Evolutionary conservation across 1,140 invertebrate species (phyloP).

Genomic region (Schlechtendalia chinensis): DNA sequence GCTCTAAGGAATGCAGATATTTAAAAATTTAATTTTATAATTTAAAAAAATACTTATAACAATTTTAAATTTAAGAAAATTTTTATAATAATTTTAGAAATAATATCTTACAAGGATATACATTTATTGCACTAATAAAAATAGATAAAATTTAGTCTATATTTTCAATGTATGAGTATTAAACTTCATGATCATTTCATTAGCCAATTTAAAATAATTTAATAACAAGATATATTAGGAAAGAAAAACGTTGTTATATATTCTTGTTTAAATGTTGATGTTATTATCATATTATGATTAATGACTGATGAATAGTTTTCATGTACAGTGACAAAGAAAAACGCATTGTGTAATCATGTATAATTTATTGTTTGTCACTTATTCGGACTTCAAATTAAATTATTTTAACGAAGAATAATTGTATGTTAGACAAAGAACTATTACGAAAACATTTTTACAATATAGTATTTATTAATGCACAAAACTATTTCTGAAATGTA

Average conservation of each 20-base stretch:
- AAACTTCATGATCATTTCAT: neutral
- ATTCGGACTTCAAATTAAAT: neutral
- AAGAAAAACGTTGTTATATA: neutral
- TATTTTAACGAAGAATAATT: conserved; percentile 14
- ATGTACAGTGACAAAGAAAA: neutral
- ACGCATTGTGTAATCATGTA: neutral
- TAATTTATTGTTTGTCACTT: conserved; percentile 16
- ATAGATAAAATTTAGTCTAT: no score
- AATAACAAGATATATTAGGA: no score
- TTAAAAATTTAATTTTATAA: no score
- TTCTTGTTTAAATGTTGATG: neutral
- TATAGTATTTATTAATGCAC: no score
- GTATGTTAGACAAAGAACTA: neutral
- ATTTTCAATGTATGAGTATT: neutral
- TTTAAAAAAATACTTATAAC: no score
- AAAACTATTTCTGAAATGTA: no score
- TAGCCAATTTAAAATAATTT: no score
- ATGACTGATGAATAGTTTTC: neutral
- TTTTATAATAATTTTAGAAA: no score
- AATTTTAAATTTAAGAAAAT: no score
- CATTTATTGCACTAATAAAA: no score
- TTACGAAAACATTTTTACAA: neutral
- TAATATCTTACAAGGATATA: no score
- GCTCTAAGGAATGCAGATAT: no score
- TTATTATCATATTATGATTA: neutral